Evolutionary conservation across 2,797 vertebrate species (phyloP), one percentile per base, ranked within the genome.

Genomic region (Micropoecilia bifurca): DNA sequence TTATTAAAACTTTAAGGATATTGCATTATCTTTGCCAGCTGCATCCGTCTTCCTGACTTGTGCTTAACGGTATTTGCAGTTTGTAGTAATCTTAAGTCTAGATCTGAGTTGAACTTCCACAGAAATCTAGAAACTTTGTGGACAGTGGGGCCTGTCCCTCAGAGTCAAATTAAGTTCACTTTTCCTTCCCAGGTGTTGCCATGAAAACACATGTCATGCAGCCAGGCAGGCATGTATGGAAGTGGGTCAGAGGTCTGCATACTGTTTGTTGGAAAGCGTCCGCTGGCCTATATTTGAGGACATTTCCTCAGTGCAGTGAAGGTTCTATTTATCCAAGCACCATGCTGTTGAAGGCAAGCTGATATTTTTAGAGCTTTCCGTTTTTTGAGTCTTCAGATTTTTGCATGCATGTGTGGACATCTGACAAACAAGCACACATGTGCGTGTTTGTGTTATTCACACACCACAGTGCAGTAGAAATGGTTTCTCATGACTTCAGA

Each of bases 341-440:
- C 5, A 22, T 36, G 20, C 28, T 16, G 36, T 73, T 75, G 13
- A 74, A 81, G 77, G 80, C 12, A 77, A 79, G 68, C 22, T n/a
- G 4, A 28, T 81, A 80, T 88, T 80, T 86, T 88, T 74, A 85
- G 74, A 59, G n/a, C 73, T 75, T 85, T 86, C 53, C 74, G 53
- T 47, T 1, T 79, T 57, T 78, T 81, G 78, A 80, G 74, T 68
- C 39, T 75, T 78, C 53, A 81, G 47, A 45, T 90, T 6, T 75
- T 61, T 68, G 73, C 73, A 66, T 74, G 73, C 53, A 63, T 25
- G 69, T 45, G 79, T 48, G 73, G 77, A 75, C 22, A 66, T 47
- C 63, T 59, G 82, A 81, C 73, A 61, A 76, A 83, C 36, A 76
- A 43, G 20, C 74, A 72, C 81, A 66, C 53, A 55, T 3, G 3